Evolutionary conservation across 2,888 invertebrate species (phyloP), one percentile per base, ranked within the genome.

Genomic region (Meta bourneti): DNA sequence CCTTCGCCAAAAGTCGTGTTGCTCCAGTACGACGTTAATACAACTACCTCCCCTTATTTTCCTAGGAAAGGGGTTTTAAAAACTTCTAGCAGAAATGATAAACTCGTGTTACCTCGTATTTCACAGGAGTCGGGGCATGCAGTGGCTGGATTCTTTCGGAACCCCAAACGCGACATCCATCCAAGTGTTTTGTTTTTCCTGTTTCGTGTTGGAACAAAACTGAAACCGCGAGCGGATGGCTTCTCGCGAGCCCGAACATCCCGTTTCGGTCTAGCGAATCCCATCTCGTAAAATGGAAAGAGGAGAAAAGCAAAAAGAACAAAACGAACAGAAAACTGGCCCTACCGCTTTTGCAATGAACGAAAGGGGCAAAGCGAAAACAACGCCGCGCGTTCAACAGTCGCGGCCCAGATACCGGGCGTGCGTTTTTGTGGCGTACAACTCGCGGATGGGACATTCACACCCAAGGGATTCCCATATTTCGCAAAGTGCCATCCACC

Each of bases 331-430:
- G 61, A 87, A 91, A 91, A 91, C 87, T 78, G 6, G 91, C 80
- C 83, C 61, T 82, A 79, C 91, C 52, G 72, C 91, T 87, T 91
- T 72, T 75, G 54, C 34, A 79, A 11, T 16, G 72, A 49, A 72
- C n/a, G 80, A 52, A 85, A 75, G 91, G 89, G 91, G 91, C 83
- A 82, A 86, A 91, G 71, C 52, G 13, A 16, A 82, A 86, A 48
- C 87, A 75, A 34, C 54, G 49, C 11, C 69, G 48, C 49, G 81
- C 72, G 75, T 48, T 79, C 85, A 16, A 2, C 91, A 91, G 82
- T 87, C 78, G 81, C 91, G 91, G 87, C 91, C 91, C 87, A 91
- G 91, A 87, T 87, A 71, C 49, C 78, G 87, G 82, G 54, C 79
- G 49, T 87, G 71, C 79, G 75, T 52, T n/a, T 54, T 61, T 20